Conservation (phyloP, 2,113 vertebrate genomes). For the Cygnus atratus region DNA sequence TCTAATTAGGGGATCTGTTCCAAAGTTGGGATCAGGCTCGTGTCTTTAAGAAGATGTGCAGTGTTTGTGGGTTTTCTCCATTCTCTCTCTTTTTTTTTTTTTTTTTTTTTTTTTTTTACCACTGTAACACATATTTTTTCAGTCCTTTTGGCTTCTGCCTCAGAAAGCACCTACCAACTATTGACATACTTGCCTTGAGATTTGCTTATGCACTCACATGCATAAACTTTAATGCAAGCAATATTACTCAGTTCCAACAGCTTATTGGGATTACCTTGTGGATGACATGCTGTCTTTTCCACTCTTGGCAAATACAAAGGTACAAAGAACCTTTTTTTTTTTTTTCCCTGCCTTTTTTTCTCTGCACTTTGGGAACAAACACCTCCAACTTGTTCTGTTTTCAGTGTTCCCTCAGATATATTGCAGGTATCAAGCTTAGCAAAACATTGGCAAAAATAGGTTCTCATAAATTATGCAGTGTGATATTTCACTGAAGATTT, state of each 20-base stretch:
- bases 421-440: background rate
- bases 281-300: background rate
- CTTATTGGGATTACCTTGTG: background rate
- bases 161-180: background rate
- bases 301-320: accelerated
- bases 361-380: background rate
- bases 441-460: background rate
- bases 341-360: background rate
- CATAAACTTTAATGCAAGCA: background rate
- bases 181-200: background rate
- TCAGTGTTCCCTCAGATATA: background rate
- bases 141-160: background rate
- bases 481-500: background rate
- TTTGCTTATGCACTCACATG: background rate
- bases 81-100: background rate
- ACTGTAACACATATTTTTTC: background rate
- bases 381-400: background rate
- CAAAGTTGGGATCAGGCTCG: background rate
- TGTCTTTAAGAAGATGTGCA: background rate
- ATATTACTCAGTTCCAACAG: background rate
- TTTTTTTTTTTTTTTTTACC: background rate
- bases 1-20: background rate
- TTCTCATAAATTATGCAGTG: background rate
- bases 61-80: background rate
- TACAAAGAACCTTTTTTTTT: background rate